Percentiles rank a stretch among this genome's conserved stretches.
Conservation (phyloP, 2,797 vertebrate species). For the Chelidonichthys spinosus region DNA sequence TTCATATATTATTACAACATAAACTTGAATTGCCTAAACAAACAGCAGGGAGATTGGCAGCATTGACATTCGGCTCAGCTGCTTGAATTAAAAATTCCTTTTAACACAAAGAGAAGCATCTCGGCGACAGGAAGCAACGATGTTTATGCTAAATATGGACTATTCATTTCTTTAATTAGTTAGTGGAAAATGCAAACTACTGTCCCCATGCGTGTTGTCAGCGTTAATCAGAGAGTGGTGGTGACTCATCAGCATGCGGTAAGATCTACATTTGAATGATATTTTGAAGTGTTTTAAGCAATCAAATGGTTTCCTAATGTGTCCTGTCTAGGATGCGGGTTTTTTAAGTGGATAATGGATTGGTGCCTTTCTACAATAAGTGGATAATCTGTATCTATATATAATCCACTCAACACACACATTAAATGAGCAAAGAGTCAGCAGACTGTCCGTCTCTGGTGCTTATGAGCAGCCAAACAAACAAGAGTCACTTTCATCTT, state of each 20-base stretch:
- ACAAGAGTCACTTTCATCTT: background rate
- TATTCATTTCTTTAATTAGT: background rate
- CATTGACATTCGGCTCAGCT: background rate
- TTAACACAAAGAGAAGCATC: background rate
- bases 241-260: background rate
- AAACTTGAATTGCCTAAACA: conserved; percentile 7
- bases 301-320: conserved; percentile 31
- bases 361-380: conserved; percentile 31
- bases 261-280: conserved; percentile 32
- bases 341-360: conserved; percentile 49
- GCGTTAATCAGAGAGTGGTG: background rate
- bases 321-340: conserved; percentile 10
- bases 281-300: conserved; percentile 35
- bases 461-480: background rate
- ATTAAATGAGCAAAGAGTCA: conserved; percentile 25
- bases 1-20: background rate
- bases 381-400: conserved; percentile 44
- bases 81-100: background rate
- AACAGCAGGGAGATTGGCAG: background rate
- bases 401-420: conserved; percentile 50
- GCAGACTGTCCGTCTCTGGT: background rate
- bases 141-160: background rate
- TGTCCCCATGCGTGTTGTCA: background rate
- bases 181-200: background rate
- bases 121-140: background rate